Evolutionary conservation across 30 jellyfish, hydroid and myxozoan genomes (phyloP), one percentile per base, ranked within the genome.

Genomic region (Aurelia aurita): DNA sequence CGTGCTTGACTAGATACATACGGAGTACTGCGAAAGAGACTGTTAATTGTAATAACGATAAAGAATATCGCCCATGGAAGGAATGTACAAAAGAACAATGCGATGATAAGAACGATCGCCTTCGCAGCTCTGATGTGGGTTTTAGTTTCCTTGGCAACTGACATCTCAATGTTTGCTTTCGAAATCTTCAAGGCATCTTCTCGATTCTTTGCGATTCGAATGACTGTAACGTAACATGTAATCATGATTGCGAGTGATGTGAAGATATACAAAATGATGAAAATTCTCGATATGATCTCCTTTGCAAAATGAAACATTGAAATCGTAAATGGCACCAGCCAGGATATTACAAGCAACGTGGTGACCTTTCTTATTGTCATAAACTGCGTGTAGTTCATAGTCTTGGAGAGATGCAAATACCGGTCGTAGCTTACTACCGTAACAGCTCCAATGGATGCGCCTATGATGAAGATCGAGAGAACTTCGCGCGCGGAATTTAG

Each of bases 401-500:
- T 66, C 65, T 51, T 87, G 20, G 93, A 54, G 29, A 87, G 49
- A 15, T 78, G 69, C 16, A 87, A 12, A 74, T 59, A 87, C 1
- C 96, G 89, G 59, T 87, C 96, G 78, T 28, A 78, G 5, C 87
- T 45, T 23, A 87, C 63, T 21, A 87, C 43, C 0, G 91, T 72
- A 12, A 87, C 49, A 16, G 93, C 46, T 2, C 71, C 53, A 18
- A 77, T 72, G 19, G 96, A 87, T 14, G 96, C 39, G 20, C 96
- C 95, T 13, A 64, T 58, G 11, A 87, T 19, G 39, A 87, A 25
- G 11, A 74, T 54, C n/a, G 72, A 12, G 27, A 87, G 63, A 55
- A 5, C 77, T 16, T 72, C 25, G 25, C 96, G 39, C 21, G 78
- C 27, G 3, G 11, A 14, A 49, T 72, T 92, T 12, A 69, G 44